These are phyloP conservation scores for Orchesella cincta DNA, from an alignment of 1,140 invertebrate species.

Conservation along the genomic window DNA sequence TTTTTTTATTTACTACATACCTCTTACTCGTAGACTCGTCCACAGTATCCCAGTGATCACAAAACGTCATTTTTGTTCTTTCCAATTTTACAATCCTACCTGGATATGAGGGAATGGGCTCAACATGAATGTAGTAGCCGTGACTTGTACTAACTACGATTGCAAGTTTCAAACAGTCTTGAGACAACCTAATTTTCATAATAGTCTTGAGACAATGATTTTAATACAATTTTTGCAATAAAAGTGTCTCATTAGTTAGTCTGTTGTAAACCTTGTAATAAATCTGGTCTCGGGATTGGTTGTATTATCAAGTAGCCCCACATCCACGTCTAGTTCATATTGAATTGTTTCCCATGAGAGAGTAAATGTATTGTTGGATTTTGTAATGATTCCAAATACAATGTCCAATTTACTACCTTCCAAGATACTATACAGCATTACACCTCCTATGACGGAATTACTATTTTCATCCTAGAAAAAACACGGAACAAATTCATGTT, in stretches of 20 bases:
- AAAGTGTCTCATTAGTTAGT: background rate
- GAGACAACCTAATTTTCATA: background rate
- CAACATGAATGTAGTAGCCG: background rate
- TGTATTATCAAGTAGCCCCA: background rate
- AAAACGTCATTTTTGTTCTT: background rate
- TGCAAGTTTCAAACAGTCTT: background rate
- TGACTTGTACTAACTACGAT: background rate
- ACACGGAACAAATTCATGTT: no score
- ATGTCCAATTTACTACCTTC: background rate
- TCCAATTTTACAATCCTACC: background rate
- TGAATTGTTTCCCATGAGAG: background rate
- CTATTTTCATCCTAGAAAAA: background rate
- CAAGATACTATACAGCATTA: background rate
- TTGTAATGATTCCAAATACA: background rate
- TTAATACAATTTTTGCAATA: background rate
- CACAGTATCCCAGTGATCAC: background rate
- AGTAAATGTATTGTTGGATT: background rate
- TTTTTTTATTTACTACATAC: no score
- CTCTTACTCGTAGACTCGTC: no score
- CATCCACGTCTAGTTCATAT: conserved; percentile 1
- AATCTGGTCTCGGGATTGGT: background rate
- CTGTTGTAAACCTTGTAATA: background rate
- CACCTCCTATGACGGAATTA: background rate
- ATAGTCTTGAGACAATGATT: background rate
- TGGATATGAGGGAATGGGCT: background rate